These are phyloP conservation scores for Bombyx mori DNA, from an alignment of 1,140 invertebrate genomes.

Conservation along the genomic window ASM3026992v2 NC_085117.1:16468001-16468500, in stretches of 20 bases:
- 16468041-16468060: slow-evolving; percentile 21
- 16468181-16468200: slow-evolving; percentile 52
- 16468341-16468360: slow-evolving; percentile 13
- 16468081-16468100: slow-evolving; percentile 8
- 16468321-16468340: slow-evolving; percentile 31
- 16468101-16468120: slow-evolving; percentile 16
- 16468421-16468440: slow-evolving; percentile 28
- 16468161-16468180: slow-evolving; percentile 52
- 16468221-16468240: slow-evolving; percentile 40
- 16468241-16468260: slow-evolving; percentile 48
- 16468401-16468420: slow-evolving; percentile 34
- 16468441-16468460: slow-evolving; percentile 24
- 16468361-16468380: slow-evolving; percentile 2
- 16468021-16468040: background rate
- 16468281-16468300: slow-evolving; percentile 32
- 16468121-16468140: slow-evolving; percentile 15
- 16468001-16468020: too few relatives aligned
- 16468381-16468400: slow-evolving; percentile 27
- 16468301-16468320: slow-evolving; percentile 42
- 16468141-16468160: slow-evolving; percentile 58
- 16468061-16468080: slow-evolving; percentile 17
- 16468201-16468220: slow-evolving; percentile 19
- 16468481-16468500: background rate
- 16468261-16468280: slow-evolving; percentile 16
- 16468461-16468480: slow-evolving; percentile 14